Percentiles rank a stretch among this genome's conserved stretches.
phyloP scores from a whole-genome alignment of 2,797 vertebrate species.

The Spinibarbus caldwelli region DNA sequence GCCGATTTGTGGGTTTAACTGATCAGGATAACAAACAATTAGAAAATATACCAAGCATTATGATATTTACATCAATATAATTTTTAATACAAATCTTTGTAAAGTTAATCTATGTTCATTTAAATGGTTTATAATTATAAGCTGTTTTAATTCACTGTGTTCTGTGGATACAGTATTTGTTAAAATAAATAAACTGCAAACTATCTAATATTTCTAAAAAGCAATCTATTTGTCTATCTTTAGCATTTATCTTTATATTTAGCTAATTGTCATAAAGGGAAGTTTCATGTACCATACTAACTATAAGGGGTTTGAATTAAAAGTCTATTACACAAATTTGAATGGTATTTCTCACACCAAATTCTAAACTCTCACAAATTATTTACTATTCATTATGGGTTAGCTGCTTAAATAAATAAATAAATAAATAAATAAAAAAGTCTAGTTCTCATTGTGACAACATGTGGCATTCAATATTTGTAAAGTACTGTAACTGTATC shows the following conservation, averaged over 20 bases:
- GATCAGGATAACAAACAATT: not conserved
- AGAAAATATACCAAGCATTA: too few relatives aligned
- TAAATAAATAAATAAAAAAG: too few relatives aligned
- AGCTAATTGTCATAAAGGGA: not conserved
- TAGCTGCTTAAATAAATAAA: not conserved
- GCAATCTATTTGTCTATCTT: not conserved
- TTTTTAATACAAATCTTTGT: too few relatives aligned
- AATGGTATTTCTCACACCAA: not conserved
- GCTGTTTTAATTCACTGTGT: not conserved
- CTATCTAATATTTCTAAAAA: not conserved
- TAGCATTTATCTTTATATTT: not conserved
- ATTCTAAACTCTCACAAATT: not conserved
- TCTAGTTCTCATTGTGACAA: too few relatives aligned
- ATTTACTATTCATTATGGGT: not conserved
- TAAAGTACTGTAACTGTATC: too few relatives aligned
- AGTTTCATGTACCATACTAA: not conserved
- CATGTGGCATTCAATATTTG: too few relatives aligned
- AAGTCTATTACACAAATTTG: not conserved
- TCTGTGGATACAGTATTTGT: not conserved
- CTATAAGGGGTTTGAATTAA: too few relatives aligned
- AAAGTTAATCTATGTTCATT: not conserved
- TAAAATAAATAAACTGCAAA: not conserved
- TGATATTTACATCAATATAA: too few relatives aligned
- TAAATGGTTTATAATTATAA: too few relatives aligned
- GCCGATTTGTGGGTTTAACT: too few relatives aligned